Evolutionary conservation across 2,888 invertebrate genomes (phyloP), one percentile per base, ranked within the genome.

Genomic region (Ophraella communa): DNA sequence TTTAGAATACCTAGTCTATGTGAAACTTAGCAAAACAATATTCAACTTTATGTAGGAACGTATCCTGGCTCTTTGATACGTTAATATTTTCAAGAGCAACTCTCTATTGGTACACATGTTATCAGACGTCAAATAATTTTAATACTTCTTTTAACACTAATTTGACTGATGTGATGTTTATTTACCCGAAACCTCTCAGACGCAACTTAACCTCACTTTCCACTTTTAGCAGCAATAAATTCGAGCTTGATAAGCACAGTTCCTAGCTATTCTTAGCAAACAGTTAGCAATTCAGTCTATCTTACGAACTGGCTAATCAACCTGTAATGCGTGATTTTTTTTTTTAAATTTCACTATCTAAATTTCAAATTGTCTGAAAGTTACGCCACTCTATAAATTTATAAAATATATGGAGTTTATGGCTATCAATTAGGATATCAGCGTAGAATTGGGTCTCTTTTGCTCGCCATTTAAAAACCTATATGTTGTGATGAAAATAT

Each of bases 171-270:
- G 11, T 23, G 47, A 21, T 23, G 23, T 11, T 20, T 21, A 47
- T 51, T 27, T 20, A 51, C 27, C 27, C 20, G 5, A 21, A 39
- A 54, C 23, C n/a, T 35, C 39, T 49, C 35, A 21, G 33, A 24
- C 24, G 60, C 60, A 60, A 60, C 53, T 21, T 52, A 60, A 60
- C 60, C 60, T 52, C 60, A 52, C 44, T 53, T 53, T 60, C 52
- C 60, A 52, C 52, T 44, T 60, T 33, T 69, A 69, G 69, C 72
- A 69, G 70, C 68, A 55, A 30, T 49, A 57, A 57, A 52, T 30
- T 56, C 27, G 66, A 65, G 62, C 30, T 67, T 62, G 69, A 66
- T 60, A 59, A 65, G 65, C 65, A 58, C 45, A 65, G 64, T 68
- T 64, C 67, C 47, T 21, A 64, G 63, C 66, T 63, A 64, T 62